phyloP scores from a whole-genome alignment of 2,113 vertebrate species.

The Crotalus viridis region DNA sequence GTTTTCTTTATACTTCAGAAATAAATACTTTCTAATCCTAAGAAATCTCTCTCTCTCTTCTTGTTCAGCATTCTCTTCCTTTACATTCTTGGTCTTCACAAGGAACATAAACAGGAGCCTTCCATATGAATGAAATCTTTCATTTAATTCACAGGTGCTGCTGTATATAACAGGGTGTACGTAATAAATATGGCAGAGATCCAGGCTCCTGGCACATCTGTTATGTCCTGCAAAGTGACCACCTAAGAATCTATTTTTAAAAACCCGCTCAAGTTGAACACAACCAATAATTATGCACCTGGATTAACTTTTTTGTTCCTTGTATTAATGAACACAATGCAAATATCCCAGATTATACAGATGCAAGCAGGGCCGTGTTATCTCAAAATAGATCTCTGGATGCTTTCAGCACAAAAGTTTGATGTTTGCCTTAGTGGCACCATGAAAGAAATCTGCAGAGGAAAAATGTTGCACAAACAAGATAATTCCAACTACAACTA shows the following conservation, averaged over 20 bases:
- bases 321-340: not conserved
- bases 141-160: constrained; percentile 56
- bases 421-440: constrained; percentile 34
- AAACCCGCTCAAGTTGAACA: constrained; percentile 15
- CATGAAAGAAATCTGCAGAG: constrained; percentile 43
- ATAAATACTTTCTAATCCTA: not conserved
- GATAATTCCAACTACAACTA: constrained; percentile 36
- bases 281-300: constrained; percentile 2
- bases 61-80: not conserved
- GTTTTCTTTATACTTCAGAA: not conserved
- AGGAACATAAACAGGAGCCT: not conserved
- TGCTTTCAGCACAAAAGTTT: constrained; percentile 44
- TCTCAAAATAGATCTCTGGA: constrained; percentile 46
- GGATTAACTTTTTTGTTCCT: not conserved
- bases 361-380: constrained; percentile 2
- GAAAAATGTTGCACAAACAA: constrained; percentile 30
- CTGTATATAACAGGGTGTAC: constrained; percentile 27
- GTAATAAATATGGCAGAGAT: constrained; percentile 48
- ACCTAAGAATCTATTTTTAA: constrained; percentile 32
- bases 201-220: constrained; percentile 43
- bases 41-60: not conserved
- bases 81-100: not conserved
- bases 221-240: constrained; percentile 1
- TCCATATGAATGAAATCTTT: constrained; percentile 55
- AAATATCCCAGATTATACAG: not conserved